A percentile compares a stretch with the other conserved stretches of the same genome.
Conservation (phyloP, 2,113 vertebrate genomes). For the Megalops atlanticus region DNA sequence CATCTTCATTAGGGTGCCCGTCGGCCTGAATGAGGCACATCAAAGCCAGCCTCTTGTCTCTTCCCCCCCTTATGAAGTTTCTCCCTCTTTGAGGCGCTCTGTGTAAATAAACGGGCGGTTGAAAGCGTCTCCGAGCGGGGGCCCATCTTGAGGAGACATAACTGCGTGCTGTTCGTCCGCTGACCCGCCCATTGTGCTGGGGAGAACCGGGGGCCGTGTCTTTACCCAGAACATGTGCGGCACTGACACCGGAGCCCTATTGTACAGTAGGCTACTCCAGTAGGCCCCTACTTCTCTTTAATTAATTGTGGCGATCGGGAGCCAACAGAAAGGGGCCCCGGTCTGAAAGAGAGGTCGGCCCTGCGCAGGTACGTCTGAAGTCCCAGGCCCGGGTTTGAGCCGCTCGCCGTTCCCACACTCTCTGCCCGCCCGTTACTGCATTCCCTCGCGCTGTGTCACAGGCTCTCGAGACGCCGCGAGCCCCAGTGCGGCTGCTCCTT, state of each 20-base stretch:
- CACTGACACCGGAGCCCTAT: constrained; percentile 26
- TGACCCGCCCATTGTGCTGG: constrained; percentile 22
- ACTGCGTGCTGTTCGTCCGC: constrained; percentile 5
- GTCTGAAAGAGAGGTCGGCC: constrained; percentile 4
- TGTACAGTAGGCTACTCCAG: too few species aligned
- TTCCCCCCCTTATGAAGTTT: constrained; percentile 33
- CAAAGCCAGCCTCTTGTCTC: constrained; percentile 62
- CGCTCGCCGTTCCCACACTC: constrained; percentile 33
- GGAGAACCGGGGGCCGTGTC: background rate
- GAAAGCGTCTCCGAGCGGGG: constrained; percentile 18
- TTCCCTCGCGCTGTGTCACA: background rate
- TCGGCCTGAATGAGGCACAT: constrained; percentile 66
- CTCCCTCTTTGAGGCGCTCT: constrained; percentile 14
- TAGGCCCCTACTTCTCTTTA: constrained; percentile 23
- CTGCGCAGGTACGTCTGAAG: constrained; percentile 7
- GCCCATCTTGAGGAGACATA: constrained; percentile 29
- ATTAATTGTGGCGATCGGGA: constrained; percentile 21
- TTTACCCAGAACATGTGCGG: constrained; percentile 19
- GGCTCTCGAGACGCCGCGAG: background rate
- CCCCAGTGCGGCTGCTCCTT: background rate
- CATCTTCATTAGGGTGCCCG: constrained; percentile 64
- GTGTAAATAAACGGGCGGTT: constrained; percentile 32
- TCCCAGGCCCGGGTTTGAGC: background rate
- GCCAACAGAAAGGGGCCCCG: background rate
- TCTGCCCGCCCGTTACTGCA: background rate